Evolutionary conservation across 37 sponge, comb jelly and placozoan genomes (phyloP).

Genomic region (Chondrosia reniformis): DNA sequence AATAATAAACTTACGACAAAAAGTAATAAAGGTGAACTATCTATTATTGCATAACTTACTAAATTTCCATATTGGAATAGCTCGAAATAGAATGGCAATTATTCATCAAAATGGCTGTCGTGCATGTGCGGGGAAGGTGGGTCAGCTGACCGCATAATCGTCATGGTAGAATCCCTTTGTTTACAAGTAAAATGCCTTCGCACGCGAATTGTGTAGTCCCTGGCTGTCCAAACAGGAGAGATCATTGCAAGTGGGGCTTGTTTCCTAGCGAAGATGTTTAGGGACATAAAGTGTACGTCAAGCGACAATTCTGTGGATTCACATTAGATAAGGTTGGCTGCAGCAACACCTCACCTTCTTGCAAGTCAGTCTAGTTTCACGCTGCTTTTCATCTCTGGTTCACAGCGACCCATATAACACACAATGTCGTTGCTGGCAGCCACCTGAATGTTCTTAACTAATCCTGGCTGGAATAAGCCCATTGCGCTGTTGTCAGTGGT

Average conservation of each 20-base stretch:
- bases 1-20: too few species aligned
- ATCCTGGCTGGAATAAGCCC: not conserved
- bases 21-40: too few species aligned
- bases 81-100: not conserved
- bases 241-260: conserved; percentile 15
- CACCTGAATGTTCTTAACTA: not conserved
- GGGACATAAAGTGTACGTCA: conserved; percentile 16
- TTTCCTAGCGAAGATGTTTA: conserved; percentile 15
- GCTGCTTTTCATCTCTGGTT: not conserved
- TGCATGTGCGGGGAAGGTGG: conserved; percentile 15
- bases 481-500: not conserved
- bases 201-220: conserved; percentile 21
- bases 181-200: conserved; percentile 1
- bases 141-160: conserved; percentile 5
- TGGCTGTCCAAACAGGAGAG: conserved; percentile 9
- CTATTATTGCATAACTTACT: too few species aligned
- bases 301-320: not conserved
- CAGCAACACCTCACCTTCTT: not conserved
- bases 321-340: conserved; percentile 11
- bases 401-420: not conserved
- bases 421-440: not conserved
- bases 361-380: conserved; percentile 6
- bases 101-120: conserved; percentile 15
- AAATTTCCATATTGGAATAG: too few species aligned
- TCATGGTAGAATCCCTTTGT: not conserved